Conservation (phyloP, 2,797 vertebrate species). For the Sylvilagus floridanus region DNA sequence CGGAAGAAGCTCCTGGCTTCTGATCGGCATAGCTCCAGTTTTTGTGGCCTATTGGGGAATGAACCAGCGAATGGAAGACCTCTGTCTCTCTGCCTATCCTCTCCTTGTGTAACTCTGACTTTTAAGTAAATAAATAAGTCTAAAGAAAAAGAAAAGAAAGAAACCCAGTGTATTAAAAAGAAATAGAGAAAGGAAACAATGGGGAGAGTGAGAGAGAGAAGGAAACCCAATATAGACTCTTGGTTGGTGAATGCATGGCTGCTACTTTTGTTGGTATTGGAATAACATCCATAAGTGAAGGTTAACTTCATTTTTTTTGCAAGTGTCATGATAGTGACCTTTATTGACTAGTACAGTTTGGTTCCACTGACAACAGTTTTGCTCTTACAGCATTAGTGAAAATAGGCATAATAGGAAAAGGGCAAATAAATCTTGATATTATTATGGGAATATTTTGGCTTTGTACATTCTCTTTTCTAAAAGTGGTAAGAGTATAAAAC, state of each 20-base stretch:
- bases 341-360: neutral
- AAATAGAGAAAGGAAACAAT: too few relatives aligned
- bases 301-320: neutral
- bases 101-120: too few relatives aligned
- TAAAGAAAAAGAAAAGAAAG: too few relatives aligned
- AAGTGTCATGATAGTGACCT: neutral
- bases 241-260: neutral
- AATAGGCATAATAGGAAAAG: neutral
- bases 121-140: too few relatives aligned
- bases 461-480: neutral
- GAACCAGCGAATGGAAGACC: too few relatives aligned
- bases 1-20: too few relatives aligned
- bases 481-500: slow-evolving; percentile 2
- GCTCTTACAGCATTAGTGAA: neutral
- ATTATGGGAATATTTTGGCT: neutral
- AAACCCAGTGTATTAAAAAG: too few relatives aligned
- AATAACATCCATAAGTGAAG: neutral
- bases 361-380: neutral
- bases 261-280: neutral
- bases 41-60: too few relatives aligned
- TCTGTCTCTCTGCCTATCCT: too few relatives aligned
- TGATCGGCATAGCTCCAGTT: too few relatives aligned
- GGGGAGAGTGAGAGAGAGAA: too few relatives aligned
- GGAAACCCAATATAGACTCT: neutral
- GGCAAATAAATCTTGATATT: slow-evolving; percentile 4